Conservation (phyloP, 2,888 invertebrate species). For the Pecten maximus region DNA sequence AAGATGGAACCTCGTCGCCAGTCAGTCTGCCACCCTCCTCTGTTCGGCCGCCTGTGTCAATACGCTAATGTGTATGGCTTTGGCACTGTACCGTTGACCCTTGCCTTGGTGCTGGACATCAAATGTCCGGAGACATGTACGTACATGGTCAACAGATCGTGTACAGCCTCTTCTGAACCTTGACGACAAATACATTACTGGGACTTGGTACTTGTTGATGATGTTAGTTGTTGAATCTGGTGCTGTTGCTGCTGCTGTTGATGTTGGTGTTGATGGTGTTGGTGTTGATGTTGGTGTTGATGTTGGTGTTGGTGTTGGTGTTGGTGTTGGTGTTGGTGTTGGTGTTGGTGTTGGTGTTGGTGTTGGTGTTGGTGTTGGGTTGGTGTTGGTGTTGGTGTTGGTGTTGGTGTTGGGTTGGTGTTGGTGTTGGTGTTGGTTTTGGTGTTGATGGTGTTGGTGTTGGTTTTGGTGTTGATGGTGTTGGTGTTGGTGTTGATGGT, state of each 20-base stretch:
- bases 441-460: not conserved
- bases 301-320: not conserved
- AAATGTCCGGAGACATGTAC: slow-evolving; percentile 8
- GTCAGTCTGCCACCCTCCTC: not conserved
- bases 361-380: not conserved
- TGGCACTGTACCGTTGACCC: slow-evolving; percentile 27
- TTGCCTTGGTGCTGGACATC: not conserved
- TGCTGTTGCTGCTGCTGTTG: not conserved
- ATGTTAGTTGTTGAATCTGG: not conserved
- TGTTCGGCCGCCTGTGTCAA: slow-evolving; percentile 25
- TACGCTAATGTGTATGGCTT: not conserved
- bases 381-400: not conserved
- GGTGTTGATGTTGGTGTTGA: not conserved
- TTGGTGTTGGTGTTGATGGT: not conserved
- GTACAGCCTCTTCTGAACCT: not conserved
- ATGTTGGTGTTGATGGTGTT: not conserved
- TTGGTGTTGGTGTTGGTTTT: not conserved
- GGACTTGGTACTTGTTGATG: too few relatives aligned
- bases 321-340: not conserved
- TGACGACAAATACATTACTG: too few relatives aligned
- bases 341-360: not conserved
- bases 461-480: not conserved
- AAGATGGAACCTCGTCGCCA: slow-evolving; percentile 3
- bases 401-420: not conserved
- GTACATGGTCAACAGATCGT: not conserved